Evolutionary conservation across 2,113 vertebrate genomes (phyloP), one percentile per base, ranked within the genome.

Genomic region (Sorex fumeus): DNA sequence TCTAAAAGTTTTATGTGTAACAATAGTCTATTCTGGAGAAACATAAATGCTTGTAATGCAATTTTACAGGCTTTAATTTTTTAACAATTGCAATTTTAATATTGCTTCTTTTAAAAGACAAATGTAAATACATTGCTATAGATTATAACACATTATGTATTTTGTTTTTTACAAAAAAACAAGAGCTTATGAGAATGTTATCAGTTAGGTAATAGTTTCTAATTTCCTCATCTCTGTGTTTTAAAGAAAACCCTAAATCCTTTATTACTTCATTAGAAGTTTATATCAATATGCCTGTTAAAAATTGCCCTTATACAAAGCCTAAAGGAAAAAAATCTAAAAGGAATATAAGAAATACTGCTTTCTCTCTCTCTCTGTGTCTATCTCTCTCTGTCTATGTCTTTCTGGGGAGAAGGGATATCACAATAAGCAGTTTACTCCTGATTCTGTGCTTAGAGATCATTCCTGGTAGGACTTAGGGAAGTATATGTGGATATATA

Each of bases 251-350:
- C 40, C 4, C 32, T 88, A 30, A 90, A 30, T 92, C 0, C 60
- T 93, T 93, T 88, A 25, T 86, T 10, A 85, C 18, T 92, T 95
- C 25, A 70, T 76, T 84, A 93, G 15, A 74, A 34, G 74, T 88
- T 77, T 66, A 0, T 3, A 43, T 85, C 53, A 77, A 21, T 66
- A 8, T 88, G 32, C 34, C 36, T 2, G 47, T 80, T 82, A 34
- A 82, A 91, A 81, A 9, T 8, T 77, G 5, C 69, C 27, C 32
- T 50, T 72, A 62, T 43, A 76, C 6, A 66, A 62, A 67, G 57
- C 62, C 34, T 72, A 60, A 62, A 80, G 69, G 10, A 64, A 66
- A 70, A 70, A 50, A 10, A 50, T 50, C 47, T 50, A 50, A 50
- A 50, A 50, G 10, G 9, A 50, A 12, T 50, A 12, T 50, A 50